Percentiles rank a stretch among this genome's conserved stretches.
Conservation (phyloP, 2,797 vertebrate genomes). For the Betta splendens region DNA sequence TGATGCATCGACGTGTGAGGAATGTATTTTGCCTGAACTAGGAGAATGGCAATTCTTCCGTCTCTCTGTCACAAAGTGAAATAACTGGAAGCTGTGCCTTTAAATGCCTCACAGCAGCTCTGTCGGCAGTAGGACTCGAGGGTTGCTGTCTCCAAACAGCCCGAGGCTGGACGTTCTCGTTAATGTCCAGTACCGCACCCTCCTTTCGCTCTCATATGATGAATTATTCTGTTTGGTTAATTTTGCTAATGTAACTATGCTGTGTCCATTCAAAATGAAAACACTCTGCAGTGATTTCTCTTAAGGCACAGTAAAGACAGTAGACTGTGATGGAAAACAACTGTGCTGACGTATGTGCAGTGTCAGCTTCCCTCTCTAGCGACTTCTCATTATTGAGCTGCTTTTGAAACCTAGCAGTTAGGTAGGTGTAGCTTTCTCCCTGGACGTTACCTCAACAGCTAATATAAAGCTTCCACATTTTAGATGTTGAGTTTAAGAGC, state of each 20-base stretch:
- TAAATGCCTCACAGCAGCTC: conserved; percentile 8
- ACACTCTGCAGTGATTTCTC: conserved; percentile 32
- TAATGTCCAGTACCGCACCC: conserved; percentile 44
- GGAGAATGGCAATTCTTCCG: no score
- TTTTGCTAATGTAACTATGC: conserved; percentile 35
- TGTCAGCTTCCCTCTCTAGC: background rate
- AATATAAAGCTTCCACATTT: background rate
- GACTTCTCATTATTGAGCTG: conserved; percentile 6
- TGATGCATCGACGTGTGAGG: no score
- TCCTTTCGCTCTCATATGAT: conserved; percentile 42
- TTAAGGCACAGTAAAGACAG: no score
- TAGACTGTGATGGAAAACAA: conserved; percentile 17
- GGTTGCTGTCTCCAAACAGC: conserved; percentile 36
- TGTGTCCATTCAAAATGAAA: conserved; percentile 18
- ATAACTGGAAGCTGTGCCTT: no score
- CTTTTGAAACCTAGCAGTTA: conserved; percentile 4
- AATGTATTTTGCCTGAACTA: no score
- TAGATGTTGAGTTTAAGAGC: background rate
- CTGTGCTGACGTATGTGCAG: conserved; percentile 8
- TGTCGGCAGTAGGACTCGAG: conserved; percentile 38
- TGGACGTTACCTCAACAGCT: background rate
- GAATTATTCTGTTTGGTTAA: conserved; percentile 68
- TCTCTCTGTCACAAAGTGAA: no score
- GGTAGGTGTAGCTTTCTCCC: background rate
- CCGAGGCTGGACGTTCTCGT: conserved; percentile 25